A percentile compares a stretch with the other conserved stretches of the same genome.
phyloP scores from a whole-genome alignment of 2,113 vertebrate species.

The Rana temporaria region DNA sequence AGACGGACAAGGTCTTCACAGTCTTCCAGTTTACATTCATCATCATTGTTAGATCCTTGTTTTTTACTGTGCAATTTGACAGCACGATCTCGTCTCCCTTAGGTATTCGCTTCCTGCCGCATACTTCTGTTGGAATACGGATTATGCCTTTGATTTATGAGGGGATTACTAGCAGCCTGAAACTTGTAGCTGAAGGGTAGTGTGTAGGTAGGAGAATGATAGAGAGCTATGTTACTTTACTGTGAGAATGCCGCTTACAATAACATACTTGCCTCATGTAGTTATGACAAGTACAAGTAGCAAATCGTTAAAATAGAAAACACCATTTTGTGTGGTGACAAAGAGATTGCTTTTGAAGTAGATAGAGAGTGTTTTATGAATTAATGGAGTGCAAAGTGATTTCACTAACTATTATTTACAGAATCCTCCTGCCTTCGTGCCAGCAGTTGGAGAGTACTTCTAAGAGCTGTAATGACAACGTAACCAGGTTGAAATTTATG shows the following conservation, averaged over 20 bases:
- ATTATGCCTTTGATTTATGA: conserved; percentile 56
- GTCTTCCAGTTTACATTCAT: conserved; percentile 33
- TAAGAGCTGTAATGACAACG: conserved; percentile 68
- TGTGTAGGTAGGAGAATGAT: conserved; percentile 45
- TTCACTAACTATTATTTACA: conserved; percentile 78
- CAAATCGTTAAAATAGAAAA: conserved; percentile 74
- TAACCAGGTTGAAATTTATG: conserved; percentile 72
- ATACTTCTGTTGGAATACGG: conserved; percentile 34
- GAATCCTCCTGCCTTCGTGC: conserved; percentile 66
- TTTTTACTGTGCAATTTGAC: conserved; percentile 40
- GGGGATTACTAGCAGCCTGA: conserved; percentile 45
- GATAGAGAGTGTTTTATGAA: conserved; percentile 72
- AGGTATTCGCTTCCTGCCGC: conserved; percentile 42
- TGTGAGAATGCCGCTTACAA: conserved; percentile 45
- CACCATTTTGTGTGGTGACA: conserved; percentile 64
- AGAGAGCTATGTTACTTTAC: conserved; percentile 27
- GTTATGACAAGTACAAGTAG: conserved; percentile 78
- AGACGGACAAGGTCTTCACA: neutral
- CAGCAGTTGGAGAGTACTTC: conserved; percentile 66
- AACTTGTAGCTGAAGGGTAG: conserved; percentile 48
- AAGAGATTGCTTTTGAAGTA: conserved; percentile 73
- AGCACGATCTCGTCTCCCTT: conserved; percentile 17
- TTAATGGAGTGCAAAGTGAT: conserved; percentile 78
- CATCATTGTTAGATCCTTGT: conserved; percentile 21
- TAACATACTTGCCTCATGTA: conserved; percentile 64